Conservation (phyloP, 2,797 vertebrate species). For the Sebastes hopkinsi region DNA sequence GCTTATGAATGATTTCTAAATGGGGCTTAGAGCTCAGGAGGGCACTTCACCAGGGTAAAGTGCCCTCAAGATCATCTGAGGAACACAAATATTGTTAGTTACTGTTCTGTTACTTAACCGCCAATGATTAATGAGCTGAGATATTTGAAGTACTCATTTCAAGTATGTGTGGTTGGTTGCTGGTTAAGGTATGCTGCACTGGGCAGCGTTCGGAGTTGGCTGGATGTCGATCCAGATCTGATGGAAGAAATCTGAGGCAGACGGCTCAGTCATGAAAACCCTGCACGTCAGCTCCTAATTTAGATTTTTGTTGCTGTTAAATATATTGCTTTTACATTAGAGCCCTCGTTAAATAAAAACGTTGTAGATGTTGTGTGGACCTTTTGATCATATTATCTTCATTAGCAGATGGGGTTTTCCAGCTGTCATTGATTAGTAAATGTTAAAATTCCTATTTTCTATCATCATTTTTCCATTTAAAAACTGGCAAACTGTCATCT, state of each 20-base stretch:
- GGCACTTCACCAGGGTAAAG: not conserved
- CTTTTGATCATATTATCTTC: not conserved
- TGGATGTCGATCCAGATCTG: slow-evolving; percentile 5
- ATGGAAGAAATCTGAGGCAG: slow-evolving; percentile 17
- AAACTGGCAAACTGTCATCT: not conserved
- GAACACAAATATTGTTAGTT: slow-evolving; percentile 5
- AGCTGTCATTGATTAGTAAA: not conserved
- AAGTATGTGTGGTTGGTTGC: not conserved
- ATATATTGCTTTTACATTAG: slow-evolving; percentile 47
- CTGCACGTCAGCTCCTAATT: slow-evolving; percentile 37
- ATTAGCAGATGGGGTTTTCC: not conserved
- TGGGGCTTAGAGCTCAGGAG: not conserved
- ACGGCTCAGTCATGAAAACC: not conserved
- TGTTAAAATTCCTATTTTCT: not conserved
- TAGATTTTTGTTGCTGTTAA: slow-evolving; percentile 56
- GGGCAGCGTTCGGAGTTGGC: not conserved
- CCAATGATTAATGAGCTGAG: slow-evolving; percentile 5
- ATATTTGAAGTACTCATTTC: not conserved
- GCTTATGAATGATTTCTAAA: slow-evolving; percentile 7
- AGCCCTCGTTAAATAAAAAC: not conserved
- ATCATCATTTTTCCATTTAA: not conserved
- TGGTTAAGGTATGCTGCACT: not conserved
- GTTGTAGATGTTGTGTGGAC: too few relatives aligned
- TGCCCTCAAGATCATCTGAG: not conserved
- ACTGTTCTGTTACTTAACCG: not conserved